Conservation (phyloP, 2,888 invertebrate genomes). For the Sinotaia quadrata region DNA sequence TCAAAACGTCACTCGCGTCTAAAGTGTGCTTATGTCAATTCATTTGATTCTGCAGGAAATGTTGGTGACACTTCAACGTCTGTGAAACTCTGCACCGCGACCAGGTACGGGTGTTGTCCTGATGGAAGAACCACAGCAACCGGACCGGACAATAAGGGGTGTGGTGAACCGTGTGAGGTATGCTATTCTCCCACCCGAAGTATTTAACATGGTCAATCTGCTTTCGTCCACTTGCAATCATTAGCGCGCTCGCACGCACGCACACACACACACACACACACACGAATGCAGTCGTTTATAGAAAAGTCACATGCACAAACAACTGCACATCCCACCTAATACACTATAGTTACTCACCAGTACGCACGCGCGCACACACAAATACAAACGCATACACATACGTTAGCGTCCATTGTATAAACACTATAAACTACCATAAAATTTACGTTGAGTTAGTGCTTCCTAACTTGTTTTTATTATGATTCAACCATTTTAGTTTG, state of each 20-base stretch:
- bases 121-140: slow-evolving; percentile 89
- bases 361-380: neutral
- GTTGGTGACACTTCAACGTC: neutral
- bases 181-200: neutral
- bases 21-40: neutral
- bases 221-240: neutral
- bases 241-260: neutral
- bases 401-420: too few species aligned
- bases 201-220: neutral
- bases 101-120: slow-evolving; percentile 86
- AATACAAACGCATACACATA: slow-evolving; percentile 1
- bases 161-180: slow-evolving; percentile 33
- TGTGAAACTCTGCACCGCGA: slow-evolving; percentile 8
- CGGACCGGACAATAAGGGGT: slow-evolving; percentile 83
- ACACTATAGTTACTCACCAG: neutral
- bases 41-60: neutral
- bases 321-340: neutral
- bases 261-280: neutral
- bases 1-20: neutral
- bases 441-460: too few species aligned
- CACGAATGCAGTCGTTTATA: neutral
- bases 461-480: neutral
- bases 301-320: neutral
- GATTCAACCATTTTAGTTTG: neutral
- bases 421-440: too few species aligned